These are phyloP conservation scores for Diadromus collaris DNA, from an alignment of 2,888 invertebrate species.

Conservation along the genomic window DNA sequence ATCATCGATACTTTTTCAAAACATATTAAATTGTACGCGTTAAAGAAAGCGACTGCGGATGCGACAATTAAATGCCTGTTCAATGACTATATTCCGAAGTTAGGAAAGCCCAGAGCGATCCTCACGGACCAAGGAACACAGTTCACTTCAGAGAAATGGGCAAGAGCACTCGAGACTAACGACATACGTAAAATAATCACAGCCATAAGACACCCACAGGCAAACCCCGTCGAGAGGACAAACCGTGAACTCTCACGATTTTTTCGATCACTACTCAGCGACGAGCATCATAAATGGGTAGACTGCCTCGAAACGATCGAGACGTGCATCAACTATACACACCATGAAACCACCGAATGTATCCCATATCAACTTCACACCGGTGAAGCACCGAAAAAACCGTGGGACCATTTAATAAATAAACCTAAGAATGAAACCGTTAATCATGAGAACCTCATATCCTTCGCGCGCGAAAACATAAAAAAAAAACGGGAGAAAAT, in stretches of 20 bases:
- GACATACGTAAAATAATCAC: background rate
- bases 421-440: background rate
- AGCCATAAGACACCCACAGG: too few relatives aligned
- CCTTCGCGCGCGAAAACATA: background rate
- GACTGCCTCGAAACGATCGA: background rate
- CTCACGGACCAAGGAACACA: constrained; percentile 21
- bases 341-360: background rate
- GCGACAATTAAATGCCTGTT: background rate
- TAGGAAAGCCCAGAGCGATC: background rate
- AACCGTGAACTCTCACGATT: constrained; percentile 9
- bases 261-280: background rate
- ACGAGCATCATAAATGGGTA: background rate
- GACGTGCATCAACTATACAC: background rate
- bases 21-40: background rate
- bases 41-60: constrained; percentile 1
- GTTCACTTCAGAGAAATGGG: constrained; percentile 18
- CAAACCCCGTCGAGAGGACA: background rate
- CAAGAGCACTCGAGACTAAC: background rate
- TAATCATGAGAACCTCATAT: background rate
- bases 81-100: background rate
- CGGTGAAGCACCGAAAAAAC: background rate
- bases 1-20: background rate
- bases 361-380: background rate
- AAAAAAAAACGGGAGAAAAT: background rate
- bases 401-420: background rate